Evolutionary conservation across 2,888 invertebrate genomes (phyloP), one percentile per base, ranked within the genome.

Genomic region (Orthosia incerta): DNA sequence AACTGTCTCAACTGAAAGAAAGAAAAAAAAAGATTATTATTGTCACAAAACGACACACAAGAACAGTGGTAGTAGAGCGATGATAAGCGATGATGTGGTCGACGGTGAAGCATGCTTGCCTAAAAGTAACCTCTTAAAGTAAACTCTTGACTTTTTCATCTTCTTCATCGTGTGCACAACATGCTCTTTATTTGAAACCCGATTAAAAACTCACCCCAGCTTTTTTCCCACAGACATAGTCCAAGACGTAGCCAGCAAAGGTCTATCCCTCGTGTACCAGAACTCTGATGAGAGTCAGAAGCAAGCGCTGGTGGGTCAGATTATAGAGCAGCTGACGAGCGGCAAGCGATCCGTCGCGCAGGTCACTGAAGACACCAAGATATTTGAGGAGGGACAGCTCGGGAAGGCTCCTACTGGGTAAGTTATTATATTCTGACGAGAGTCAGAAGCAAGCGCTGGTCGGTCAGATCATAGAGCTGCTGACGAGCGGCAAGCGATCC

Each of bases 191-290:
- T 39, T 39, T 39, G 4, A 39, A 39, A 39, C 39, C 9, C 7
- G 12, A 13, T 53, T 51, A n/a, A 13, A 63, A 69, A 45, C 39
- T 26, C 23, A 18, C 20, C 9, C 0, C 9, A 16, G n/a, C 4
- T 1, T 16, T 55, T 57, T 11, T 20, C 16, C 59, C 56, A 67
- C 91, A 99, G 99, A 99, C 89, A 97, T 99, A 86, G 98, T 99
- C 0, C 99, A 99, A 96, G 99, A 99, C 92, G 98, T 99, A 3
- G 98, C 99, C 1, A 98, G 99, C 18, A 99, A 99, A 92, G 99
- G 99, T 15, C 96, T 99, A 31, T 98, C 98, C 69, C 95, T 99
- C 3, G 98, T 99, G 12, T 99, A 99, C 90, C 98, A 98, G 87
- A 97, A 97, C 71, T 98, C 98, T 0, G 97, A 97, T 76, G 97